Conservation (phyloP, 2,888 invertebrate genomes). For the Allacma fusca region DNA sequence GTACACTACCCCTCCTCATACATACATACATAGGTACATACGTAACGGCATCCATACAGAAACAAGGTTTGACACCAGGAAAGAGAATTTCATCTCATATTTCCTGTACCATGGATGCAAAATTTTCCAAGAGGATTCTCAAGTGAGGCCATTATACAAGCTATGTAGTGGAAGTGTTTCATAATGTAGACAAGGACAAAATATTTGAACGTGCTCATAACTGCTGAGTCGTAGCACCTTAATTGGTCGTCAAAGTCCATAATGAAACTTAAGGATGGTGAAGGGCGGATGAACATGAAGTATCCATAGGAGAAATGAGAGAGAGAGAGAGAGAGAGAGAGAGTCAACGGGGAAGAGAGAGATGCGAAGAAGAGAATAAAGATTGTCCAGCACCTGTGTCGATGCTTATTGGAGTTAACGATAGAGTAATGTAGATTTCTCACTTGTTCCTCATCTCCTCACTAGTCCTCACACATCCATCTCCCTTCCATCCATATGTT, state of each 20-base stretch:
- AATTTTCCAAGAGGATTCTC: background rate
- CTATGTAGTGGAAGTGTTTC: background rate
- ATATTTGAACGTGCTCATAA: slow-evolving; percentile 21
- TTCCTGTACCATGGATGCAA: background rate
- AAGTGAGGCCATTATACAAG: background rate
- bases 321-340: background rate
- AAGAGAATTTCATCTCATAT: too few species aligned
- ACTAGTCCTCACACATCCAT: background rate
- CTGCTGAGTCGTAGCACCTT: slow-evolving; percentile 33
- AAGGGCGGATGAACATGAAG: background rate
- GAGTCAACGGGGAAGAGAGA: background rate
- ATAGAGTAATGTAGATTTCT: slow-evolving; percentile 23
- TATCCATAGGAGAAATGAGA: background rate
- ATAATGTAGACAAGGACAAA: background rate
- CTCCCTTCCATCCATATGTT: background rate
- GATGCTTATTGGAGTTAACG: slow-evolving; percentile 34
- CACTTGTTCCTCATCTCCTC: background rate
- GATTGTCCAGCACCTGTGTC: slow-evolving; percentile 30
- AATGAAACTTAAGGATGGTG: slow-evolving; percentile 13
- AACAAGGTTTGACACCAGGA: too few species aligned
- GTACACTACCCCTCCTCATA: background rate
- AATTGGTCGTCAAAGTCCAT: slow-evolving; percentile 33
- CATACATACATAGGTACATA: too few species aligned
- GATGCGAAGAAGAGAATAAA: background rate
- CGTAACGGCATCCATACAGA: too few species aligned